Evolutionary conservation across 2,888 invertebrate genomes (phyloP), one percentile per base, ranked within the genome.

Genomic region (Xanthorhoe designata): DNA sequence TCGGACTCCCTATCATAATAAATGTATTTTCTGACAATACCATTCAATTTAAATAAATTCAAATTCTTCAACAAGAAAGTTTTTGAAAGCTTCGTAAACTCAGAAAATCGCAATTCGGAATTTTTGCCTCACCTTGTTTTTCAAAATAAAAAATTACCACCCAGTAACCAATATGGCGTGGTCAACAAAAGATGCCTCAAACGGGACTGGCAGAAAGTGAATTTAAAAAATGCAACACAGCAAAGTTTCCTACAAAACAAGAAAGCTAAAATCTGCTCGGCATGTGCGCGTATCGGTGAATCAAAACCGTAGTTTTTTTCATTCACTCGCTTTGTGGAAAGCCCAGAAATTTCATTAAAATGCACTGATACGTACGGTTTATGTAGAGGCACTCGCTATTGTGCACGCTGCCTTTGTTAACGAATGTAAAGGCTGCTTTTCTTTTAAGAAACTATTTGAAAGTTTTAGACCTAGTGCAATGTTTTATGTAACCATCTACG

Each of bases 261-360:
- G 67, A 75, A 75, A 65, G 59, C 70, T 76, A 63, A 78, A 80
- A 70, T 68, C 54, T 66, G 63, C 54, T 38, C 45, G 47, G 66
- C 53, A 65, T 71, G 56, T 49, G 69, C 79, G 68, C 78, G 78
- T 82, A 80, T 80, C 81, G 78, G 81, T 79, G 79, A 83, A 84
- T 84, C 79, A 79, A 78, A 66, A 79, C 75, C 77, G 77, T 77
- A 79, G 71, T 82, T 85, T 85, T 78, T 88, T 88, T 84, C 81
- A 84, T 85, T 84, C 82, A 82, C 78, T 84, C 83, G 83, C 84
- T 87, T 86, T 86, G 88, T 84, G 89, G 85, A 86, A 84, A 88
- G 83, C 88, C 84, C 83, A 83, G 84, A 88, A 86, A 90, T 90
- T 90, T 88, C 86, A 89, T 90, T 88, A 88, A 88, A 88, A 84